Evolutionary conservation across 2,797 vertebrate genomes (phyloP), one percentile per base, ranked within the genome.

Genomic region (Crocidura indochinensis): DNA sequence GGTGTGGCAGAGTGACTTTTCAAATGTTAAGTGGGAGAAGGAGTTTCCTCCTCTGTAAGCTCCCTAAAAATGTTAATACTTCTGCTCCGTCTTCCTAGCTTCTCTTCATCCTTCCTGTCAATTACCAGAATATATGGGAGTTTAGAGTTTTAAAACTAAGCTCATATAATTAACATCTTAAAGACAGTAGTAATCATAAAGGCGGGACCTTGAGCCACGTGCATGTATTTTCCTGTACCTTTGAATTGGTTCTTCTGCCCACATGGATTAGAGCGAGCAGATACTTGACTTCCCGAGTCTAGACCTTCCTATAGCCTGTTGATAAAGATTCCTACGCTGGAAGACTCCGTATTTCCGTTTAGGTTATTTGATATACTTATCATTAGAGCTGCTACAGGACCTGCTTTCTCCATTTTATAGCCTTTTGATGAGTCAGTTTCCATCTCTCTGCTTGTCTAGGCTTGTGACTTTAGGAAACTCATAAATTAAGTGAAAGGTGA

Each of bases 101-200:
- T 24, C 38, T 38, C 68, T 22, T 64, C 5, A 10, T 51, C 67
- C 62, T 31, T 47, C 68, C n/a, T 78, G 56, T 22, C 51, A 10
- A 19, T 64, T 38, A 9, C 20, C 22, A 51, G 62, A 69, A 62
- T 53, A 31, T 31, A 53, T 6, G 47, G 75, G 82, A 80, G 67
- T 79, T 91, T 87, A 60, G 69, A 38, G 76, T 86, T 84, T 87
- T 90, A 24, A 77, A 87, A 69, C 68, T 76, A 76, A 90, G n/a
- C n/a, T 12, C 24, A 8, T 62, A 2, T 17, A 53, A 64, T 47
- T 78, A 79, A 44, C 27, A 49, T 72, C 24, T 87, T 80, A 44
- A 46, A 94, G 64, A 22, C 65, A 49, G 31, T 72, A 31, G 19
- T 47, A 38, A 24, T 87, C 38, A 10, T 15, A 26, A 53, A 84